phyloP scores from a whole-genome alignment of 1,140 invertebrate genomes.

The Drosophila grimshawi region DNA sequence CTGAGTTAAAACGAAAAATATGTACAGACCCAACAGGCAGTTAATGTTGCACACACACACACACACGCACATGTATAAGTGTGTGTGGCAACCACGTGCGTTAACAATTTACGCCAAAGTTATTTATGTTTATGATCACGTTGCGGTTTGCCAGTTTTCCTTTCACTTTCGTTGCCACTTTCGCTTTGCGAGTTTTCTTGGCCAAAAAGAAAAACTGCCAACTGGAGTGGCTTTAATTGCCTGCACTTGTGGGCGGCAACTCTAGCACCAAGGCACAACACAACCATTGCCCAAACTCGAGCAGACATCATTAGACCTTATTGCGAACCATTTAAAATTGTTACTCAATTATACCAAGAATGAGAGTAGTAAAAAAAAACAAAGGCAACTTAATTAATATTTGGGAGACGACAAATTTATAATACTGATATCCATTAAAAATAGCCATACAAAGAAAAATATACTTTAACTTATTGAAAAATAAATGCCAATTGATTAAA shows the following conservation, averaged over 20 bases:
- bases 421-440: no score
- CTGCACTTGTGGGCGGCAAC: neutral
- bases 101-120: conserved; percentile 72
- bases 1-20: conserved; percentile 75
- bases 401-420: no score
- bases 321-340: no score
- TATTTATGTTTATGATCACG: conserved; percentile 80
- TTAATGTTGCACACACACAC: conserved; percentile 46
- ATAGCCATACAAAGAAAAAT: no score
- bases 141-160: conserved; percentile 67
- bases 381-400: no score
- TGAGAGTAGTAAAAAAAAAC: no score
- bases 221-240: conserved; percentile 21
- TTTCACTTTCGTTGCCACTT: conserved; percentile 15
- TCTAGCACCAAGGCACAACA: no score
- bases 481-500: no score
- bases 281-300: neutral
- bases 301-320: neutral
- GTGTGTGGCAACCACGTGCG: conserved; percentile 61
- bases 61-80: conserved; percentile 4
- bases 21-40: conserved; percentile 61
- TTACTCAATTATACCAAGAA: no score
- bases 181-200: neutral
- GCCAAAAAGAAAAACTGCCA: neutral
- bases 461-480: no score